Evolutionary conservation across 2,113 vertebrate genomes (phyloP).

Genomic region (Alligator mississippiensis): DNA sequence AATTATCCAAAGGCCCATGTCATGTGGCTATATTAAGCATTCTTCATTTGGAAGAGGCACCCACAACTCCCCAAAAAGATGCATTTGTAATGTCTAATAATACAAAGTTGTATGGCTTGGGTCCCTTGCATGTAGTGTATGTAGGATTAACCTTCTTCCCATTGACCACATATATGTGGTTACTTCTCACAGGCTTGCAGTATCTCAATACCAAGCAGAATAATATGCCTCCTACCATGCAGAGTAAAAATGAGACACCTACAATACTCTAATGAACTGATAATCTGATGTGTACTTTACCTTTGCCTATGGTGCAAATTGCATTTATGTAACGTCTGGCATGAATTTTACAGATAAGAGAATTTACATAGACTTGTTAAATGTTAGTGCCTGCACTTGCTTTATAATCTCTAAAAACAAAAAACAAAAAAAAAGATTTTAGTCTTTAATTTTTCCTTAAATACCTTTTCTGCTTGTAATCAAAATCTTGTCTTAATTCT

Average conservation of each 20-base stretch:
- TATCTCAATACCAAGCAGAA: not conserved
- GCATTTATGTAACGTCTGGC: not conserved
- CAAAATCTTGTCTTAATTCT: not conserved
- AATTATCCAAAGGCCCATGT: not conserved
- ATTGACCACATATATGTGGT: not conserved
- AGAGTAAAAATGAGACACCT: not conserved
- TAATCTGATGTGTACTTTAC: not conserved
- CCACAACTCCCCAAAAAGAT: not conserved
- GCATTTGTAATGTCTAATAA: not conserved
- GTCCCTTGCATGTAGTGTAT: not conserved
- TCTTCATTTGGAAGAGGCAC: not conserved
- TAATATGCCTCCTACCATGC: not conserved
- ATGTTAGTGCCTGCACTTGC: not conserved
- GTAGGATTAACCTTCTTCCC: not conserved
- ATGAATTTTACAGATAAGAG: not conserved
- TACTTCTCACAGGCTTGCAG: not conserved
- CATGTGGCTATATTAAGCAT: not conserved
- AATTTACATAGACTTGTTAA: fast-evolving
- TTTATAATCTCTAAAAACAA: not conserved
- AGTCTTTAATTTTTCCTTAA: not conserved
- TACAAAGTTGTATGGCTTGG: not conserved
- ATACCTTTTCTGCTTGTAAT: not conserved
- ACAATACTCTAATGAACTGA: not conserved
- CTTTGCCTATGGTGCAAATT: not conserved
- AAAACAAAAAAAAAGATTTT: no score